Evolutionary conservation across 1,140 invertebrate species (phyloP).

Genomic region (Wasmannia auropunctata): DNA sequence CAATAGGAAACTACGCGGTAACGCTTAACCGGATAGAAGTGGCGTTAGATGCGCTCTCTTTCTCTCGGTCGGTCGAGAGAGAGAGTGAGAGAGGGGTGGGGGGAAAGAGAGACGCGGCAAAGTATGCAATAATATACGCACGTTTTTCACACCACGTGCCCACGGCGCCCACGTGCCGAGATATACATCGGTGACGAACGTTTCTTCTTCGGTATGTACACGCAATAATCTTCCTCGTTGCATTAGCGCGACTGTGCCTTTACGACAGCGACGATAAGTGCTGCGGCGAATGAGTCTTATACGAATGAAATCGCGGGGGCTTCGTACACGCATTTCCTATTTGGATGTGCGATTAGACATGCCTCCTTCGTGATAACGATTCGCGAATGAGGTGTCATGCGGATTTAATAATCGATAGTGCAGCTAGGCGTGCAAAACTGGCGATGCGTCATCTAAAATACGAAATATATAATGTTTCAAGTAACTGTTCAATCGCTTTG

Average conservation of each 20-base stretch:
- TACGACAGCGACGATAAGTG: constrained; percentile 30
- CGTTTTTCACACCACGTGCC: constrained; percentile 32
- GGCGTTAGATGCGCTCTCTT: neutral
- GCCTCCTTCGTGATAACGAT: neutral
- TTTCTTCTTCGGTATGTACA: neutral
- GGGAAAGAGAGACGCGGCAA: neutral
- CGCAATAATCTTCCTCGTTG: constrained; percentile 34
- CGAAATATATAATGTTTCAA: neutral
- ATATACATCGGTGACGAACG: constrained; percentile 27
- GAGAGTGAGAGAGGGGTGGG: neutral
- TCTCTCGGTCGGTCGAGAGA: neutral
- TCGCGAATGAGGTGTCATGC: too few relatives aligned
- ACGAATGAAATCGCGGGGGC: neutral
- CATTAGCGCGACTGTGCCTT: constrained; percentile 32
- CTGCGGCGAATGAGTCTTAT: constrained; percentile 6
- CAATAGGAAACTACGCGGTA: constrained; percentile 13
- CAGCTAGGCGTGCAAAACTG: neutral
- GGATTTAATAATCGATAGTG: neutral
- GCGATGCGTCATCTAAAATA: neutral
- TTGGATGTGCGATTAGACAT: constrained; percentile 2
- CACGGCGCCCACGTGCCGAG: constrained; percentile 42
- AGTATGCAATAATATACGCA: constrained; percentile 19
- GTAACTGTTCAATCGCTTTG: neutral
- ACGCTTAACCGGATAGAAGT: neutral
- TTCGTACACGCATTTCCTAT: neutral